phyloP scores from a whole-genome alignment of 2,113 vertebrate genomes.

The Dendrocopos noguchii region DNA sequence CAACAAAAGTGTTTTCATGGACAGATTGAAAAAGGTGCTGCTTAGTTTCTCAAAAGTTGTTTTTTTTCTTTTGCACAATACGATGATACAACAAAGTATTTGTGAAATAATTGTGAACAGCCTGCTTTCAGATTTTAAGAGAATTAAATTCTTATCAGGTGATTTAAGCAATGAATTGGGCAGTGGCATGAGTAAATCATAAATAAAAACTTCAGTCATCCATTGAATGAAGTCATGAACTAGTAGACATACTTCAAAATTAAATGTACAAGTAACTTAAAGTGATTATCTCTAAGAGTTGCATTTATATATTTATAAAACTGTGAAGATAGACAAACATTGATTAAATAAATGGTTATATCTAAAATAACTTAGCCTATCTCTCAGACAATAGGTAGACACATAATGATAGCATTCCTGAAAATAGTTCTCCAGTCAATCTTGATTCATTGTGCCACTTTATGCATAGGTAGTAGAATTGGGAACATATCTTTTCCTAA shows the following conservation, averaged over 20 bases:
- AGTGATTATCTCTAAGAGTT: not conserved
- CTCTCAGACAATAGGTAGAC: not conserved
- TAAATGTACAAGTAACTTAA: not conserved
- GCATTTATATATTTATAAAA: not conserved
- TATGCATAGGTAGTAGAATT: not conserved
- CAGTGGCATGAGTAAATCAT: not conserved
- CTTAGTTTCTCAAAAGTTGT: not conserved
- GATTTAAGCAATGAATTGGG: not conserved
- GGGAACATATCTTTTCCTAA: slow-evolving; percentile 34
- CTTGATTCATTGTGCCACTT: not conserved
- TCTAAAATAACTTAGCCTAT: not conserved
- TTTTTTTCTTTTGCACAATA: not conserved
- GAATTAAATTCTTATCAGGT: not conserved
- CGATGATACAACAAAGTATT: not conserved
- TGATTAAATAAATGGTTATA: not conserved
- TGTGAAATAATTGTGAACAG: not conserved
- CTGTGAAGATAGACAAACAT: rapidly evolving
- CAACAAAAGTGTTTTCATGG: not conserved
- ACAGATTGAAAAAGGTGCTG: not conserved
- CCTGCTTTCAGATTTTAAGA: not conserved
- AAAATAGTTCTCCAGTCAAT: not conserved
- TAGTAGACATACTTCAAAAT: not conserved
- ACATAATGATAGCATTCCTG: not conserved
- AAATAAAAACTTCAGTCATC: not conserved
- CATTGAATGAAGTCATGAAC: not conserved